Base-by-base conservation (phyloP, 2,113 vertebrate genomes). In the Tinamus guttatus region DNA sequence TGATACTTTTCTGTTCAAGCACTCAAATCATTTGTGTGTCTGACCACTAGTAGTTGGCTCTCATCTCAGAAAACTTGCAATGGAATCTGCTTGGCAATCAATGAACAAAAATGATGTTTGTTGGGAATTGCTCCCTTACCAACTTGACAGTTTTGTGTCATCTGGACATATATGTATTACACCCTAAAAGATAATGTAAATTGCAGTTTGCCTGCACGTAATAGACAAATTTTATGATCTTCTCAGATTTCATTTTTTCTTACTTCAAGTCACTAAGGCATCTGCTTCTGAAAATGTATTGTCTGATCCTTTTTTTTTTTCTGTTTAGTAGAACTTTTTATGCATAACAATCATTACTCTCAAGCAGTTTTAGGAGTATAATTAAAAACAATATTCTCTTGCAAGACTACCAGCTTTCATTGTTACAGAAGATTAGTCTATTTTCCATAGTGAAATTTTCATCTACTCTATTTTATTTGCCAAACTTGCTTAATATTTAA, bases 231-330 rank as follows among this genome's bases (percentile, higher is more conserved):
- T 78, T 93, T 94, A 68, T 89, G 77, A 92, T 36, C 12, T 40
- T 92, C 47, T 79, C 81, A 94, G 67, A 90, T 87, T 90, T 95
- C 24, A 32, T 63, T 95, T 95, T 94, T 34, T 28, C 43, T 85
- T 18, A n/a, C 11, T 69, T 30, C 34, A 81, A 94, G 8, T 82
- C 49, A 74, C 22, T 43, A 63, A 71, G 19, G 27, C 21, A 86
- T 82, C 70, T 82, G 28, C 7, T 84, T 93, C 81, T 75, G 81
- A n/a, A 88, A 95, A 91, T 67, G 1, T 49, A 32, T 93, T 90
- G 4, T 84, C 58, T 86, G 32, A 45, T 90, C 30, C 51, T 94
- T 82, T 34, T 5, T 51, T 94, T 82, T 34, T 11, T 12, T 0
- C 49, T 40, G 36, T 47, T 8, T 86, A 67, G 13, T 43, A 62